Evolutionary conservation across 92 coral and sea anemone genomes (phyloP).

Genomic region (Chrysogorgia sp.): DNA sequence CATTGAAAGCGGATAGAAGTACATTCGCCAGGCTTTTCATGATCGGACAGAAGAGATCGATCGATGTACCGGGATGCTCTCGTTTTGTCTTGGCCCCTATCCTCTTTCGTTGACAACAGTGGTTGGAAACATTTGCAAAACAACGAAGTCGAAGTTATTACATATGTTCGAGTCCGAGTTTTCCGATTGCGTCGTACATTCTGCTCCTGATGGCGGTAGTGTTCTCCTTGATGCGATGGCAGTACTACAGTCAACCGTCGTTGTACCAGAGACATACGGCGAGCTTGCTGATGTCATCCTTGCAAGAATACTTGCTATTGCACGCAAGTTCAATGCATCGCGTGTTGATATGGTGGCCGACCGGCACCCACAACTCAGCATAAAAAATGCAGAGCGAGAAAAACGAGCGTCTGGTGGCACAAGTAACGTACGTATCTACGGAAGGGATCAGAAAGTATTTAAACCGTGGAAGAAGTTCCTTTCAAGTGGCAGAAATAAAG

Average conservation of each 20-base stretch:
- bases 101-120: slow-evolving; percentile 37
- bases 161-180: too few relatives aligned
- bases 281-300: slow-evolving; percentile 36
- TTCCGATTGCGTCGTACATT: slow-evolving; percentile 24
- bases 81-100: slow-evolving; percentile 36
- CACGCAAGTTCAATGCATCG: slow-evolving; percentile 40
- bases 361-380: slow-evolving; percentile 41
- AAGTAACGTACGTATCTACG: slow-evolving; percentile 32
- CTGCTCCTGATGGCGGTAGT: slow-evolving; percentile 19
- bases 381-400: slow-evolving; percentile 38
- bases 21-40: slow-evolving; percentile 4
- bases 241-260: slow-evolving; percentile 28
- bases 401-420: slow-evolving; percentile 38
- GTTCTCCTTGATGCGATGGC: slow-evolving; percentile 36
- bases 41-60: slow-evolving; percentile 9
- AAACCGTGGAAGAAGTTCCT: slow-evolving; percentile 43
- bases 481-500: slow-evolving; percentile 38
- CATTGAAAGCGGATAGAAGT: slow-evolving; percentile 24
- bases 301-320: slow-evolving; percentile 27
- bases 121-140: too few relatives aligned
- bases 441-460: slow-evolving; percentile 27
- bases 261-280: slow-evolving; percentile 30
- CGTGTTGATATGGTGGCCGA: slow-evolving; percentile 66
- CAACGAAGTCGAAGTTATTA: too few relatives aligned
- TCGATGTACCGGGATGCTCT: slow-evolving; percentile 16